phyloP scores from a whole-genome alignment of 2,113 vertebrate genomes.

The Proterorhinus semilunaris region DNA sequence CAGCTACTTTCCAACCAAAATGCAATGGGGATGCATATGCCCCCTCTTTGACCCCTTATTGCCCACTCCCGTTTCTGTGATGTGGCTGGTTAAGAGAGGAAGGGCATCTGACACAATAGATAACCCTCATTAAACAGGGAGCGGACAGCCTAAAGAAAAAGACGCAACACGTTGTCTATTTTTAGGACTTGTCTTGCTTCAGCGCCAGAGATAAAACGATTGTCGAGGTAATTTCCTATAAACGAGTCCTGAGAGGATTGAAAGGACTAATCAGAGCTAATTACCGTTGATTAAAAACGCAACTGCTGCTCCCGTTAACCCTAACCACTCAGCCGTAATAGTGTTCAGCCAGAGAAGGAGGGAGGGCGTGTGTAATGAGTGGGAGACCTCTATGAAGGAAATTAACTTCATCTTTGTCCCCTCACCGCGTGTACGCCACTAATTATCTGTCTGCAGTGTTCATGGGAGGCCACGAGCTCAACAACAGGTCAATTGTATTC shows the following conservation, averaged over 20 bases:
- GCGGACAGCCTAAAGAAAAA: too few relatives aligned
- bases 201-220: slow-evolving; percentile 7
- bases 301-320: slow-evolving; percentile 65
- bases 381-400: slow-evolving; percentile 69
- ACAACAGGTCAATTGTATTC: slow-evolving; percentile 43
- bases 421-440: slow-evolving; percentile 61
- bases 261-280: slow-evolving; percentile 65
- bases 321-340: slow-evolving; percentile 68
- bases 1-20: too few relatives aligned
- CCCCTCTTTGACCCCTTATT: too few relatives aligned
- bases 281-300: slow-evolving; percentile 67
- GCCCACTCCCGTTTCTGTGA: too few relatives aligned
- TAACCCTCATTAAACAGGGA: too few relatives aligned
- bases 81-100: too few relatives aligned
- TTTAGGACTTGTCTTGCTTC: slow-evolving; percentile 1
- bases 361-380: slow-evolving; percentile 59
- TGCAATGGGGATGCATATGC: too few relatives aligned
- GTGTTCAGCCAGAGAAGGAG: slow-evolving; percentile 50
- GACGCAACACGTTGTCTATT: background rate
- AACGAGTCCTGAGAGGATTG: slow-evolving; percentile 58
- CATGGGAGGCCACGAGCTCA: slow-evolving; percentile 45
- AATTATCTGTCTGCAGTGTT: slow-evolving; percentile 68
- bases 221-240: slow-evolving; percentile 56
- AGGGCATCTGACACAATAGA: too few relatives aligned
- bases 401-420: slow-evolving; percentile 74